Evolutionary conservation across 2,797 vertebrate species (phyloP).

Genomic region (Mormyrops attenuatus): DNA sequence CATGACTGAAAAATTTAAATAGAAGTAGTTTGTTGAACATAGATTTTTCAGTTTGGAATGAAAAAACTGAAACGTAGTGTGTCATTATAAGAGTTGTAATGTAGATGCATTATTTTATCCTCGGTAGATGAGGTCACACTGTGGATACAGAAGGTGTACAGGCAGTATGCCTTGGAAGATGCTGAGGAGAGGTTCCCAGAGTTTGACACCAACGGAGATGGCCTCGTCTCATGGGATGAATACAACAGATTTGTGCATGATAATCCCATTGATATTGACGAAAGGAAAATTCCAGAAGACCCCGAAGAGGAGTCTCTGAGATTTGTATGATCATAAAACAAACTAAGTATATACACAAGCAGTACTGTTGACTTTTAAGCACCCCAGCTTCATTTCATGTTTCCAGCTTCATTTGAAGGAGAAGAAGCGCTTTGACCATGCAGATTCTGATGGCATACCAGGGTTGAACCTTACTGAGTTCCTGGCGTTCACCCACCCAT

Average conservation of each 20-base stretch:
- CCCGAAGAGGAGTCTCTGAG: constrained; percentile 86
- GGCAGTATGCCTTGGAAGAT: constrained; percentile 85
- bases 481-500: constrained; percentile 88
- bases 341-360: neutral
- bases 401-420: constrained; percentile 85
- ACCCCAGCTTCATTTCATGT: neutral
- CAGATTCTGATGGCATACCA: constrained; percentile 65
- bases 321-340: constrained; percentile 61
- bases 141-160: constrained; percentile 92
- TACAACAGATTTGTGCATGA: constrained; percentile 81
- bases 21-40: neutral
- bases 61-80: neutral
- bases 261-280: constrained; percentile 73
- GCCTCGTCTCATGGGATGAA: constrained; percentile 83
- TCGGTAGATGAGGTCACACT: constrained; percentile 78
- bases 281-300: constrained; percentile 65
- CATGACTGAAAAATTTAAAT: neutral
- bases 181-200: constrained; percentile 78
- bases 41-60: neutral
- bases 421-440: constrained; percentile 83
- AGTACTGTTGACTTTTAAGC: neutral
- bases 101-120: constrained; percentile 25
- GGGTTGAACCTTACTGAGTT: constrained; percentile 82
- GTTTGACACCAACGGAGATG: constrained; percentile 76
- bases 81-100: neutral